Base-by-base conservation (phyloP, 2,113 vertebrate species). In the Eudorcas thomsonii region DNA sequence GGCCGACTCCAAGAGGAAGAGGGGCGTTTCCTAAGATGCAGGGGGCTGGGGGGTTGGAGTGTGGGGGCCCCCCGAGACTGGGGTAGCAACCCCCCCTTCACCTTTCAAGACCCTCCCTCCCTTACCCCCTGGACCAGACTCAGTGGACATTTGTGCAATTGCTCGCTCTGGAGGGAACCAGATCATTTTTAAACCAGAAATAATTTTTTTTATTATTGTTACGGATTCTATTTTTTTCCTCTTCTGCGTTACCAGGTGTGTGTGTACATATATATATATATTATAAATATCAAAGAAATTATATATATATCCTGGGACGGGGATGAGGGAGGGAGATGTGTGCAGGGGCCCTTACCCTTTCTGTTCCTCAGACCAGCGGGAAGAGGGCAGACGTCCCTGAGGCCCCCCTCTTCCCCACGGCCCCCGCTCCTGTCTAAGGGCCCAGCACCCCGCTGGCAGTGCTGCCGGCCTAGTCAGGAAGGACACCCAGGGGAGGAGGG, bases 191-290 rank as follows among this genome's bases (percentile, higher is more conserved):
- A 99, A 99, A 99, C 97, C 98, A 99, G 98, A 98, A 98, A 99
- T 98, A 99, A 98, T 98, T 99, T 99, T 99, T 99, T 99, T 99
- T 99, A 99, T 99, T 98, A 99, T 99, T 99, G 98, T 99, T 99
- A 99, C 98, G 99, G 98, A 99, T 99, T 99, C 99, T 99, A 99
- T 99, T 99, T 99, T 99, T 98, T 99, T 98, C 98, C 98, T 99
- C 99, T 99, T 99, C 99, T 95, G 98, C 98, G 98, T 99, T 99
- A 98, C 97, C 98, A 98, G 98, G 98, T 99, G 99, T 99, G 98
- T 99, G 99, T 99, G 98, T 98, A 98, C 97, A 99, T 98, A 98
- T 98, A 99, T 99, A 98, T 99, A 98, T 98, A 98, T 98, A 98
- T 98, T 97, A 98, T 98, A 98, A 98, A 98, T 98, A 98, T 97